A percentile compares a stretch with the other conserved stretches of the same genome.
These are phyloP conservation scores for Vannuccia rotundouncinata DNA, from an alignment of 2,888 invertebrate genomes.

Conservation along the genomic window DNA sequence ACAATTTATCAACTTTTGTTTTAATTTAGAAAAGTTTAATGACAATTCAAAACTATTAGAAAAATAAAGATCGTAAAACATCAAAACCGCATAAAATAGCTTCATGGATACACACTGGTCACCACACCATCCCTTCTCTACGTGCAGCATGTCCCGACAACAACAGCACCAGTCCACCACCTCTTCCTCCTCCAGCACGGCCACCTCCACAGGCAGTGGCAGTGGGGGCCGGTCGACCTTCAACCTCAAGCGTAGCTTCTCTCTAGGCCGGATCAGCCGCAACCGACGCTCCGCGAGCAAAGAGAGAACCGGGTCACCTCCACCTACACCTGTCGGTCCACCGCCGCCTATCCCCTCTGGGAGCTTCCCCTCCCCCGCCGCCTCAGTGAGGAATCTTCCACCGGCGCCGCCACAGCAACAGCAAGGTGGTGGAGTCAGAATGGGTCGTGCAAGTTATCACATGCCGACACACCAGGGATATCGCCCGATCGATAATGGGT, in stretches of 20 bases:
- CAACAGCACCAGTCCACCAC: neutral
- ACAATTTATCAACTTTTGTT: too few species aligned
- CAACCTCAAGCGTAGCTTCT: constrained; percentile 5
- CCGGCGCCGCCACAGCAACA: too few species aligned
- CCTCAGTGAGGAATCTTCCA: too few species aligned
- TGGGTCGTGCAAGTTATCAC: neutral
- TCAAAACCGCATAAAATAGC: too few species aligned
- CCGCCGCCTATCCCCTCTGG: too few species aligned
- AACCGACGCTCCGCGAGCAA: neutral
- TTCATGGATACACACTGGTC: too few species aligned
- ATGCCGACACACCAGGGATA: neutral
- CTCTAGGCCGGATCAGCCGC: neutral
- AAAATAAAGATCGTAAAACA: too few species aligned
- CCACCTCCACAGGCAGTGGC: neutral
- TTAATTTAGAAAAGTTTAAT: too few species aligned
- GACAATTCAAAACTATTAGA: too few species aligned
- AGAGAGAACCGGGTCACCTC: neutral
- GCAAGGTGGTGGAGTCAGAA: too few species aligned
- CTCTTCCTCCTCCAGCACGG: neutral
- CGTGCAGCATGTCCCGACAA: neutral
- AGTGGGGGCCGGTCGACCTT: neutral
- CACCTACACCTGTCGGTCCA: too few species aligned
- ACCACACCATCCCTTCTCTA: neutral
- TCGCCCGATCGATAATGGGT: neutral
- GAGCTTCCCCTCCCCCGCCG: neutral